Evolutionary conservation across 2,888 invertebrate genomes (phyloP).

Genomic region (Drosophila atripex): DNA sequence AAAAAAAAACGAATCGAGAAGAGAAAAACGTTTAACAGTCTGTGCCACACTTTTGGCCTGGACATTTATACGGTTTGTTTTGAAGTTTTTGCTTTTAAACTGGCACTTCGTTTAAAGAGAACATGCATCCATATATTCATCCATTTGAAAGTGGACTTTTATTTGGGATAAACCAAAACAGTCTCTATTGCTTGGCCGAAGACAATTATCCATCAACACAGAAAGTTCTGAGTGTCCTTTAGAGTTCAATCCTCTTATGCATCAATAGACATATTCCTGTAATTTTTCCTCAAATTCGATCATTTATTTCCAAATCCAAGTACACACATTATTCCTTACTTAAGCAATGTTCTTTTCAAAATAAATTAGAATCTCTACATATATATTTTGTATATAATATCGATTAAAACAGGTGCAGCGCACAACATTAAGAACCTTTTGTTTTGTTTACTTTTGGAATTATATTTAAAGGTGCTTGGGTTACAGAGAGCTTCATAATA

Average conservation of each 20-base stretch:
- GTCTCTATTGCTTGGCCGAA: background rate
- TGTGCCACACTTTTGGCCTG: conserved; percentile 50
- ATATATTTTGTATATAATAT: conserved; percentile 39
- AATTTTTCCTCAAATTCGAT: conserved; percentile 4
- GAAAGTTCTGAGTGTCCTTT: no score
- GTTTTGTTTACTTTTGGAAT: conserved; percentile 45
- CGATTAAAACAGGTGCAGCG: conserved; percentile 58
- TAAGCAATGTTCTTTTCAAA: conserved; percentile 20
- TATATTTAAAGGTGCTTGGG: conserved; percentile 35
- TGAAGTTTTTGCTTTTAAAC: conserved; percentile 41
- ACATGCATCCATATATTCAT: conserved; percentile 29
- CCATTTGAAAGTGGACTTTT: conserved; percentile 21
- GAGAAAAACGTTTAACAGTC: conserved; percentile 61
- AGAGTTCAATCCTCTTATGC: background rate
- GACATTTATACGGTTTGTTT: conserved; percentile 74
- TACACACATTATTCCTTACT: conserved; percentile 26
- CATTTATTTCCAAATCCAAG: conserved; percentile 36
- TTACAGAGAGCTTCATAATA: conserved; percentile 31
- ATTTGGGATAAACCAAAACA: background rate
- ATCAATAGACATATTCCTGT: background rate
- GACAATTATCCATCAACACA: no score
- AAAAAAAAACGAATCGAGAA: conserved; percentile 52
- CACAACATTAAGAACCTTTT: conserved; percentile 56
- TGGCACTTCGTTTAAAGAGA: conserved; percentile 40
- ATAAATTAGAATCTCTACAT: conserved; percentile 37